Percentiles rank a stretch among this genome's conserved stretches.
phyloP scores from a whole-genome alignment of 2,888 invertebrate genomes.

The Dexiosoma caninum region DNA sequence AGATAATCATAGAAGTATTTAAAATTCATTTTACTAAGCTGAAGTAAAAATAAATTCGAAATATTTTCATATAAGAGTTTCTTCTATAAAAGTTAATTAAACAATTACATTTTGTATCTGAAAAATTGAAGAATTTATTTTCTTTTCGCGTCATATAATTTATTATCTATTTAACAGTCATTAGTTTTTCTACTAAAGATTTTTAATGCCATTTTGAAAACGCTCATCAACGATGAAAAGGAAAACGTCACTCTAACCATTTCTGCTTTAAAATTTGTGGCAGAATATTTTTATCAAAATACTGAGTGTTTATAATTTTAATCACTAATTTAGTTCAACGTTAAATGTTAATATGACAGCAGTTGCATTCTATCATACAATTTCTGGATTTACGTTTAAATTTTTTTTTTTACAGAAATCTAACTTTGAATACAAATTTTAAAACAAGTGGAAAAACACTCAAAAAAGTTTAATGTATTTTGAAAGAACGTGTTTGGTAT shows the following conservation, averaged over 20 bases:
- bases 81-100: too few species aligned
- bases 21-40: too few species aligned
- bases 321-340: neutral
- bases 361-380: neutral
- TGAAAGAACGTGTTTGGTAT: conserved; percentile 51
- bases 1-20: too few species aligned
- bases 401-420: conserved; percentile 25
- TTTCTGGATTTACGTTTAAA: neutral
- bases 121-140: too few species aligned
- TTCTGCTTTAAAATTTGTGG: neutral
- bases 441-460: neutral
- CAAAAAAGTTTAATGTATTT: conserved; percentile 37
- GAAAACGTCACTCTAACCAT: neutral
- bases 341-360: conserved; percentile 1
- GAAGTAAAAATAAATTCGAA: too few species aligned
- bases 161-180: too few species aligned
- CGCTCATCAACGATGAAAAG: too few species aligned
- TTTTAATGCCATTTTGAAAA: too few species aligned
- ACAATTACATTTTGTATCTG: too few species aligned
- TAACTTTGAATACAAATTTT: conserved; percentile 47
- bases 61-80: too few species aligned
- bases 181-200: too few species aligned
- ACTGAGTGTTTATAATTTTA: neutral
- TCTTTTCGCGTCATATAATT: too few species aligned
- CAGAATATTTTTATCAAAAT: neutral